Evolutionary conservation across 2,888 invertebrate species (phyloP).

Genomic region (Lampropteryx suffumata): DNA sequence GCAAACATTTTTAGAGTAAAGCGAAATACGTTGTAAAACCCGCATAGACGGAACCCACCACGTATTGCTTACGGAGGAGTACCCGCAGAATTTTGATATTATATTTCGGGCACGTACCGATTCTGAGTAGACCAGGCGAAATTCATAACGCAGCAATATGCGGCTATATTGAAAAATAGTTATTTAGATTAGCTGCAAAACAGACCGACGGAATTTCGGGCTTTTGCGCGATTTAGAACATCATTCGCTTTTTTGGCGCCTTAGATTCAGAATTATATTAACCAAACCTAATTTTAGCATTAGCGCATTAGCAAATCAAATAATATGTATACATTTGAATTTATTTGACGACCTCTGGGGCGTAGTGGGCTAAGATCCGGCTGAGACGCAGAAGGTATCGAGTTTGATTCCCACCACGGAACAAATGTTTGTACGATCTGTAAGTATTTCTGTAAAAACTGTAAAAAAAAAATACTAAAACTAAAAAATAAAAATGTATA

Average conservation of each 20-base stretch:
- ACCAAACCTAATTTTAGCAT: too few species aligned
- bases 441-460: too few species aligned
- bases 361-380: too few species aligned
- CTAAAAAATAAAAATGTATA: too few species aligned
- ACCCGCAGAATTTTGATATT: constrained; percentile 42
- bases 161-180: constrained; percentile 77
- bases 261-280: too few species aligned
- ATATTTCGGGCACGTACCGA: constrained; percentile 67
- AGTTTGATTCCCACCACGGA: too few species aligned
- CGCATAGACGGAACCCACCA: constrained; percentile 18
- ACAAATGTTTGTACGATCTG: too few species aligned
- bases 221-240: constrained; percentile 10
- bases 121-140: constrained; percentile 55
- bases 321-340: too few species aligned
- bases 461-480: too few species aligned
- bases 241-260: constrained; percentile 2
- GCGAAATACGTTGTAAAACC: constrained; percentile 17
- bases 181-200: constrained; percentile 61
- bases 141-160: constrained; percentile 69
- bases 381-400: too few species aligned
- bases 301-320: too few species aligned
- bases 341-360: too few species aligned
- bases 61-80: constrained; percentile 28
- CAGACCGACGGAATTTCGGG: constrained; percentile 39
- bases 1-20: constrained; percentile 23